Conservation (phyloP, 2,113 vertebrate genomes). For the Leptocoma aspasia region DNA sequence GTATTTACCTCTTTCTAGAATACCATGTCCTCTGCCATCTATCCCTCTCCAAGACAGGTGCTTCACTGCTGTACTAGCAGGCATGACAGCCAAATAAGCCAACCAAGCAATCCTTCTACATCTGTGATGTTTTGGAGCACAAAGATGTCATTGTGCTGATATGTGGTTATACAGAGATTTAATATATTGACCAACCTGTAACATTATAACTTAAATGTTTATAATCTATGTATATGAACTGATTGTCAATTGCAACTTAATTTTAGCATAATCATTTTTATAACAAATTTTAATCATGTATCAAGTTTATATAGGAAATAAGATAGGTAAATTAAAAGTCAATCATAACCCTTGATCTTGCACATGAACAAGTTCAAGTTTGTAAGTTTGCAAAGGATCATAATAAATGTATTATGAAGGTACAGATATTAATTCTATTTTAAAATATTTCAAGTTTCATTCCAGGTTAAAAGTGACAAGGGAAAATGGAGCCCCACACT, state of each 20-base stretch:
- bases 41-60: not conserved
- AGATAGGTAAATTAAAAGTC: not conserved
- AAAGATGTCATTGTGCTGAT: not conserved
- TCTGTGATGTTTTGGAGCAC: not conserved
- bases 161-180: not conserved
- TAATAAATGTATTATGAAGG: not conserved
- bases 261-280: not conserved
- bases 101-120: not conserved
- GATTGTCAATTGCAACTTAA: not conserved
- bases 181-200: not conserved
- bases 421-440: not conserved
- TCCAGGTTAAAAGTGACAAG: not conserved
- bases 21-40: not conserved
- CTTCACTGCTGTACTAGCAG: not conserved
- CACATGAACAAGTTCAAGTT: not conserved
- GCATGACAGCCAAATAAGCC: not conserved
- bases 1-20: not conserved
- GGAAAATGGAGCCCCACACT: not conserved
- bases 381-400: not conserved
- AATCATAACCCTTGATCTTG: not conserved
- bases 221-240: not conserved
- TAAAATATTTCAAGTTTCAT: not conserved
- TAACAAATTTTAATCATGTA: not conserved
- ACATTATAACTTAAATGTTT: not conserved
- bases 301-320: not conserved